Evolutionary conservation across 2,113 vertebrate species (phyloP).

Genomic region (Chlorodrepanis virens): DNA sequence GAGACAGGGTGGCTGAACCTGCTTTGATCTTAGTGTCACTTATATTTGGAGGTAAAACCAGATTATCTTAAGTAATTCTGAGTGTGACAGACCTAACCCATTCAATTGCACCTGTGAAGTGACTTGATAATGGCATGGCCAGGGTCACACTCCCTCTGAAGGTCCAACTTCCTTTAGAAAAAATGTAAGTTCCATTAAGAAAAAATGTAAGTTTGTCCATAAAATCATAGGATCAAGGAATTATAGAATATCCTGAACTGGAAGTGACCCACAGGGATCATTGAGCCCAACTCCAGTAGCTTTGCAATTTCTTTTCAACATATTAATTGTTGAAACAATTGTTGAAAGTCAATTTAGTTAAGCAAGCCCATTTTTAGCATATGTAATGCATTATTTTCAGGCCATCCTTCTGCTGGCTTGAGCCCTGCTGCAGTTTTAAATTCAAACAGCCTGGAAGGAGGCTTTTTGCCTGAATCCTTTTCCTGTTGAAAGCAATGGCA

Average conservation of each 20-base stretch:
- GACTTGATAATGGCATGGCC: background rate
- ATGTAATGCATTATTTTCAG: background rate
- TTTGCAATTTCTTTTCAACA: background rate
- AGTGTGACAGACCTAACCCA: background rate
- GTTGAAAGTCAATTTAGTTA: background rate
- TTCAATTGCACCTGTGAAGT: rapidly evolving
- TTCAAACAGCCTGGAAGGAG: background rate
- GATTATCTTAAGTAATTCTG: background rate
- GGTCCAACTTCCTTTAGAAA: background rate
- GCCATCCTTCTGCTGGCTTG: background rate
- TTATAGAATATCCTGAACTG: background rate
- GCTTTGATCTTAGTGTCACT: background rate
- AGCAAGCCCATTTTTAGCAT: background rate
- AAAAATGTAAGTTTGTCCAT: background rate
- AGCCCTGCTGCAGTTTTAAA: background rate
- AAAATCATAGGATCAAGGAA: background rate
- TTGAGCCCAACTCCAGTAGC: background rate
- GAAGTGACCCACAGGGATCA: background rate
- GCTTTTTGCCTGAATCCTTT: background rate
- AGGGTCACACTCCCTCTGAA: background rate
- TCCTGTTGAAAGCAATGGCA: background rate
- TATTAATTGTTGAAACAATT: background rate
- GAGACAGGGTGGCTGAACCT: rapidly evolving
- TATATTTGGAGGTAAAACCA: background rate
- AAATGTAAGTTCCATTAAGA: background rate